Percentiles rank a stretch among this genome's conserved stretches.
phyloP scores from a whole-genome alignment of 2,888 invertebrate species.

The Eurois occulta region DNA sequence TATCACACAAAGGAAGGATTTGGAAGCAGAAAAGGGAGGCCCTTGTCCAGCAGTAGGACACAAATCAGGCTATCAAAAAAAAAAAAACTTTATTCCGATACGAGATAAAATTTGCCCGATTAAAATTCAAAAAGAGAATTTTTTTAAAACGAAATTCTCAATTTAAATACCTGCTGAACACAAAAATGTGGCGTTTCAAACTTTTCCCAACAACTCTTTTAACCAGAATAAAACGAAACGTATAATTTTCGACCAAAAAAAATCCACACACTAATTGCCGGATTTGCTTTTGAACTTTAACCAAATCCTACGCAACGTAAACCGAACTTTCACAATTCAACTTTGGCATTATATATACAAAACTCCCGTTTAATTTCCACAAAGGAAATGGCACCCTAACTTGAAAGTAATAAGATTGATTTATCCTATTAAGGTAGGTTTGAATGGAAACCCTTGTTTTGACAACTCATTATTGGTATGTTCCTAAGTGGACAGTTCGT shows the following conservation, averaged over 20 bases:
- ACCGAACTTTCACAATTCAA: conserved; percentile 87
- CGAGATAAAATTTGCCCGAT: neutral
- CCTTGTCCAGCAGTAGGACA: too few species aligned
- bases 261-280: conserved; percentile 81
- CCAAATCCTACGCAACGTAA: conserved; percentile 84
- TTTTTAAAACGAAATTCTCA: neutral
- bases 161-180: conserved; percentile 22
- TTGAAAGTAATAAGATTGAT: conserved; percentile 65
- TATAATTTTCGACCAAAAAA: conserved; percentile 68
- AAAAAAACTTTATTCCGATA: neutral
- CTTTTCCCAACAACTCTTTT: conserved; percentile 41
- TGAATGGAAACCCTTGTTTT: conserved; percentile 83
- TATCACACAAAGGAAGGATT: too few species aligned
- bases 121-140: neutral
- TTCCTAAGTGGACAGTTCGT: conserved; percentile 86
- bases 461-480: conserved; percentile 88
- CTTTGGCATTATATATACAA: conserved; percentile 84
- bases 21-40: too few species aligned
- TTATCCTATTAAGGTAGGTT: conserved; percentile 56
- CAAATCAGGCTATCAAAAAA: too few species aligned
- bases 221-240: conserved; percentile 59
- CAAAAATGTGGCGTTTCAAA: conserved; percentile 46
- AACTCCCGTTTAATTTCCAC: conserved; percentile 55
- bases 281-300: conserved; percentile 86
- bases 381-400: conserved; percentile 71